Conservation (phyloP, 2,888 invertebrate genomes). For the Leptopilina drosophilae region DNA sequence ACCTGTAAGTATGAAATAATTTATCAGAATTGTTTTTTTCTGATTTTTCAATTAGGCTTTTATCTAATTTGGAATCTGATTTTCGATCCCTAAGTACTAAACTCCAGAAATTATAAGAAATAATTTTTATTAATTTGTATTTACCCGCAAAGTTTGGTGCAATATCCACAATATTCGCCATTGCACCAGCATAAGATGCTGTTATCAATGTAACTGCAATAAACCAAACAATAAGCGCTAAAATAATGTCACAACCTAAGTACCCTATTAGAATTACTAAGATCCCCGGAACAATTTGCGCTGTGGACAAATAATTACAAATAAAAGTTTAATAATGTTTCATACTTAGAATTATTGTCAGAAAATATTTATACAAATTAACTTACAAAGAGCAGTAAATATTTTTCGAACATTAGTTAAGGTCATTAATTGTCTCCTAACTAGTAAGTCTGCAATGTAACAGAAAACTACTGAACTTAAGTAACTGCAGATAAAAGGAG, state of each 20-base stretch:
- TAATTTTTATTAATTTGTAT: constrained; percentile 36
- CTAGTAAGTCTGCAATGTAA: constrained; percentile 83
- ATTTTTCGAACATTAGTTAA: constrained; percentile 83
- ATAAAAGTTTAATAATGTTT: neutral
- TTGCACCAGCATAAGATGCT: constrained; percentile 86
- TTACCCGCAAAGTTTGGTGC: constrained; percentile 87
- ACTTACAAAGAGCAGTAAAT: constrained; percentile 82
- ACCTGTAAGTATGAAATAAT: constrained; percentile 65
- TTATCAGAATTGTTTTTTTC: neutral
- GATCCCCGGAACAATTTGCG: constrained; percentile 84
- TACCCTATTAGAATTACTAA: constrained; percentile 82
- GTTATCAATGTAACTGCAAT: constrained; percentile 84
- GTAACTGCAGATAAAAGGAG: constrained; percentile 85
- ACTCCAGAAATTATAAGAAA: neutral
- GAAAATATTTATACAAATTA: neutral
- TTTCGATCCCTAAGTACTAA: neutral
- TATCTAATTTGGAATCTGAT: neutral
- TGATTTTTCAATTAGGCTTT: too few species aligned
- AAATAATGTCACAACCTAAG: constrained; percentile 80
- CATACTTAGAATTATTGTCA: neutral
- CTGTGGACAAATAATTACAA: constrained; percentile 65
- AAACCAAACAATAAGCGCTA: constrained; percentile 83
- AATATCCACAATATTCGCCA: constrained; percentile 87
- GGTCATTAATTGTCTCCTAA: constrained; percentile 80
- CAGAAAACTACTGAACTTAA: constrained; percentile 85